A percentile compares a stretch with the other conserved stretches of the same genome.
phyloP scores from a whole-genome alignment of 2,888 invertebrate species.

The Archips xylosteana region DNA sequence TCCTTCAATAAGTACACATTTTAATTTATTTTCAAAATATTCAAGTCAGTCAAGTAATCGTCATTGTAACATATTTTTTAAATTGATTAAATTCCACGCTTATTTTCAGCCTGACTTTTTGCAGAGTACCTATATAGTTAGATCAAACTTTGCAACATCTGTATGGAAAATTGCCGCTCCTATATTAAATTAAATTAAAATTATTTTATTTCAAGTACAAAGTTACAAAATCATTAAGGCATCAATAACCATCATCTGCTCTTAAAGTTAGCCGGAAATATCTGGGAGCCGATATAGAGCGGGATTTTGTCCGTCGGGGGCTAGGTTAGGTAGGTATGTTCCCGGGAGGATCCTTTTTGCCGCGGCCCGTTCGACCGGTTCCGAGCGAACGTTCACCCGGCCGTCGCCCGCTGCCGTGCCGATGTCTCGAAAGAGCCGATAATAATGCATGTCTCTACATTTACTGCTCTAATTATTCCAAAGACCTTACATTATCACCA shows the following conservation, averaged over 20 bases:
- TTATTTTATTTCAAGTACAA: too few relatives aligned
- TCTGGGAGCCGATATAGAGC: conserved; percentile 58
- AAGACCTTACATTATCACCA: conserved; percentile 2
- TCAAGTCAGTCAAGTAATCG: background rate
- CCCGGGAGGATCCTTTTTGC: conserved; percentile 76
- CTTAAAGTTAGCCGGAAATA: conserved; percentile 63
- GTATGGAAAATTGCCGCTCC: too few relatives aligned
- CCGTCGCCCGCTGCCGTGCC: conserved; percentile 55
- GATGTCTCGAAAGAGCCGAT: conserved; percentile 8
- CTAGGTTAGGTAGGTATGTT: conserved; percentile 59
- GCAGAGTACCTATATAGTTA: too few relatives aligned
- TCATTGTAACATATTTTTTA: too few relatives aligned
- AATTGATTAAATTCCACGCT: too few relatives aligned
- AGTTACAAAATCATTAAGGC: too few relatives aligned
- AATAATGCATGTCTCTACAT: conserved; percentile 31
- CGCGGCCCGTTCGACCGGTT: conserved; percentile 72
- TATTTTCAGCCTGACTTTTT: too few relatives aligned
- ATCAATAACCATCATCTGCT: background rate
- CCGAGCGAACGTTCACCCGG: conserved; percentile 77
- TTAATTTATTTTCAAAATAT: background rate
- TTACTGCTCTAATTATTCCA: conserved; percentile 20
- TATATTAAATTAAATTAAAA: too few relatives aligned
- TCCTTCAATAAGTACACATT: background rate
- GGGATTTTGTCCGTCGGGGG: conserved; percentile 46
- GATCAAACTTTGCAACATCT: too few relatives aligned